These are phyloP conservation scores for Phlogophora meticulosa DNA, from an alignment of 2,888 invertebrate genomes.

Conservation along the genomic window DNA sequence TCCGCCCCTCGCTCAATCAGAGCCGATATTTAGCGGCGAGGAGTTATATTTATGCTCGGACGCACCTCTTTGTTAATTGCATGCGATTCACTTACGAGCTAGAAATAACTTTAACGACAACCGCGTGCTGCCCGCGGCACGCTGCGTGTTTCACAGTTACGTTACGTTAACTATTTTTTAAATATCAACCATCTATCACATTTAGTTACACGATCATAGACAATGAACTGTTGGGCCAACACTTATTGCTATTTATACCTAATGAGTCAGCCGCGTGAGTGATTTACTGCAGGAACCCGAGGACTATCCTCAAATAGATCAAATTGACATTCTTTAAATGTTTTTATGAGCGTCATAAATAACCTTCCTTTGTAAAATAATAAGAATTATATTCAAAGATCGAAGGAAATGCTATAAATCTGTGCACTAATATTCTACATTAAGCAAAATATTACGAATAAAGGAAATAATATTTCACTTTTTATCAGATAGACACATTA, in stretches of 20 bases:
- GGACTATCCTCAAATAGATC: slow-evolving; percentile 38
- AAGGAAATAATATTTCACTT: slow-evolving; percentile 80
- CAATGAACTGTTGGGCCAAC: slow-evolving; percentile 35
- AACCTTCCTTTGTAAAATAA: slow-evolving; percentile 31
- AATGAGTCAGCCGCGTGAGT: slow-evolving; percentile 51
- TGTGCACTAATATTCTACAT: slow-evolving; percentile 58
- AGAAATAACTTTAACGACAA: slow-evolving; percentile 81
- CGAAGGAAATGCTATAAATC: slow-evolving; percentile 47
- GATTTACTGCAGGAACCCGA: slow-evolving; percentile 42
- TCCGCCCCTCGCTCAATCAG: slow-evolving; percentile 88
- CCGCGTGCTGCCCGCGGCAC: slow-evolving; percentile 72
- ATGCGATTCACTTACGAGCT: slow-evolving; percentile 83
- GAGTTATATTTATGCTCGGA: slow-evolving; percentile 84
- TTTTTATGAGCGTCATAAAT: slow-evolving; percentile 54
- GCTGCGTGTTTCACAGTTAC: slow-evolving; percentile 65
- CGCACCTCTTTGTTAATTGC: slow-evolving; percentile 87
- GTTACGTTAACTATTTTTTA: slow-evolving; percentile 59
- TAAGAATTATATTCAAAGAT: slow-evolving; percentile 22
- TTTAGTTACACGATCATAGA: slow-evolving; percentile 54
- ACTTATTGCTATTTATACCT: slow-evolving; percentile 49
- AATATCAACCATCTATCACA: slow-evolving; percentile 63
- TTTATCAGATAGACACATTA: slow-evolving; percentile 79
- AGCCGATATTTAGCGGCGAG: slow-evolving; percentile 82
- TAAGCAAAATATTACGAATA: slow-evolving; percentile 68
- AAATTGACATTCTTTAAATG: slow-evolving; percentile 51